Percentiles rank a stretch among this genome's conserved stretches.
Conservation (phyloP, 1,140 invertebrate species). For the Cotesia glomerata region DNA sequence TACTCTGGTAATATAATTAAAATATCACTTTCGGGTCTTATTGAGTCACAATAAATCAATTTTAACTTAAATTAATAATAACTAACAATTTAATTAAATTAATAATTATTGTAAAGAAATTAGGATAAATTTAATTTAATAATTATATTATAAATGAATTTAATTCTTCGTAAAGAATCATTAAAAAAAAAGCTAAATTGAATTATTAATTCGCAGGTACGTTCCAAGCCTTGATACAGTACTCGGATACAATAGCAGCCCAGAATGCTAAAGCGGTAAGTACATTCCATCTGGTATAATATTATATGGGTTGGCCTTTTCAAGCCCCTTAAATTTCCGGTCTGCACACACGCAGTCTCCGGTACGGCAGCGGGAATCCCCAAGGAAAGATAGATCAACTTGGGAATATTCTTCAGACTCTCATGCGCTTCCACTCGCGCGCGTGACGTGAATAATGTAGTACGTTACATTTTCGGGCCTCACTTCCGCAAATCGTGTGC, state of each 20-base stretch:
- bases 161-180: background rate
- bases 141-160: too few species aligned
- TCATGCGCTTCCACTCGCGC: background rate
- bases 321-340: slow-evolving; percentile 37
- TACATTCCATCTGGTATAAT: slow-evolving; percentile 44
- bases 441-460: slow-evolving; percentile 32
- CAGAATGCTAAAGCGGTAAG: slow-evolving; percentile 93
- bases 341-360: slow-evolving; percentile 17
- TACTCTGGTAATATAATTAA: too few species aligned
- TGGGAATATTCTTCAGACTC: slow-evolving; percentile 33
- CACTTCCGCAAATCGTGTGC: slow-evolving; percentile 4
- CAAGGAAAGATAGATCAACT: slow-evolving; percentile 26
- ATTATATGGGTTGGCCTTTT: slow-evolving; percentile 10
- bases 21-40: too few species aligned
- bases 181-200: background rate
- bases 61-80: too few species aligned
- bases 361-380: slow-evolving; percentile 9
- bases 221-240: slow-evolving; percentile 99
- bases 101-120: too few species aligned
- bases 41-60: too few species aligned
- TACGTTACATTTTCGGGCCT: slow-evolving; percentile 22
- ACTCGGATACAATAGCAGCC: slow-evolving; percentile 93
- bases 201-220: slow-evolving; percentile 72
- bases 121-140: too few species aligned
- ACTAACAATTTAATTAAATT: too few species aligned